A percentile compares a stretch with the other conserved stretches of the same genome.
phyloP scores from a whole-genome alignment of 2,888 invertebrate species.

The Drosophila conformis region DNA sequence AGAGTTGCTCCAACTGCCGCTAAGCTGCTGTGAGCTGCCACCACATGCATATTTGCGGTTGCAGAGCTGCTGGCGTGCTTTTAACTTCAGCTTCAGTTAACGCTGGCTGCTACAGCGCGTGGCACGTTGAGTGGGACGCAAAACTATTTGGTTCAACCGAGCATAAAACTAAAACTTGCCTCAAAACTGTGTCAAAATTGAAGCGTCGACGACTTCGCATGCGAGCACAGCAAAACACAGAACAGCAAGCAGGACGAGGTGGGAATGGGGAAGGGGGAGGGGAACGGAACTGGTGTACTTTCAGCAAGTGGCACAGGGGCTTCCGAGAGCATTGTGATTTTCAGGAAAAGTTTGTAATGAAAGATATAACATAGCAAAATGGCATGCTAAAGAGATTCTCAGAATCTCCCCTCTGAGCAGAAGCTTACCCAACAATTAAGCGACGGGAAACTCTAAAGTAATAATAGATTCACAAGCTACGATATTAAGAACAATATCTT shows the following conservation, averaged over 20 bases:
- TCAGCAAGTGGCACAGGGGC: background rate
- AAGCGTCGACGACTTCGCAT: constrained; percentile 46
- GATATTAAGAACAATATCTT: background rate
- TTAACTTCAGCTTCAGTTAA: constrained; percentile 48
- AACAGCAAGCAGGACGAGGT: constrained; percentile 13
- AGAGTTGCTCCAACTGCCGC: constrained; percentile 6
- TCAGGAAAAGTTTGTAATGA: constrained; percentile 47
- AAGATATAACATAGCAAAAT: constrained; percentile 34
- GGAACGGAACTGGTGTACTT: background rate
- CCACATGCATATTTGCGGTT: constrained; percentile 71
- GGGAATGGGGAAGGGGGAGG: background rate
- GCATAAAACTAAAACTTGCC: constrained; percentile 75
- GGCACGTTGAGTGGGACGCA: constrained; percentile 44
- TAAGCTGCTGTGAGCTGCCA: constrained; percentile 25
- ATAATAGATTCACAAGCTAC: background rate
- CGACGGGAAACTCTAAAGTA: background rate
- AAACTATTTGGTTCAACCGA: constrained; percentile 72
- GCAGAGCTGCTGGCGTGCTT: constrained; percentile 63
- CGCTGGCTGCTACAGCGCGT: constrained; percentile 45
- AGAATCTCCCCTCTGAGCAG: constrained; percentile 25
- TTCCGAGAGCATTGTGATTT: constrained; percentile 25
- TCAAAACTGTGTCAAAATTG: constrained; percentile 75
- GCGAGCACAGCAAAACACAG: constrained; percentile 29
- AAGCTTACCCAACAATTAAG: constrained; percentile 20
- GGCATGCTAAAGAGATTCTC: constrained; percentile 22